Evolutionary conservation across 1,140 invertebrate species (phyloP), one percentile per base, ranked within the genome.

Genomic region (Cecropterus lyciades): DNA sequence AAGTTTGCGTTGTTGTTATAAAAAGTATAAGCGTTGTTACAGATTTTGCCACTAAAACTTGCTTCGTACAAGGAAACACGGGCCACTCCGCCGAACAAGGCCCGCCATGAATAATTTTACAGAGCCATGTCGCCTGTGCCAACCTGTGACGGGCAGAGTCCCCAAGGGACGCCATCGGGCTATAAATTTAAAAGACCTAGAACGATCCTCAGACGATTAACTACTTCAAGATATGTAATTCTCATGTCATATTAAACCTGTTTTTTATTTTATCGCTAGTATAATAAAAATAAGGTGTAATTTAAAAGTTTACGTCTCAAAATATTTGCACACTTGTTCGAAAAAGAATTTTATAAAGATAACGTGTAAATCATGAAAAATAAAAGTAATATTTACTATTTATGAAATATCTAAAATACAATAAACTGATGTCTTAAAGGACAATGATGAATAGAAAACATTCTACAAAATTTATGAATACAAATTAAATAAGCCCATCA

Each of bases 31-130:
- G 10, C 10, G 11, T 37, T 11, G 33, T 37, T 37, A 8, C 27
- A 37, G 33, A 37, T 0, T 37, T 43, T 45, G 20, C 24, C 42
- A 37, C 42, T 64, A 69, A 69, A 69, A 57, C 67, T 55, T 48
- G 45, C 30, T 65, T 49, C 68, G 76, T 80, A 79, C 78, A 66
- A 70, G 59, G 52, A 66, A 55, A 69, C 66, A 71, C 66, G 70
- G 57, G 68, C 72, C 73, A 73, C 20, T 80, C 72, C 57, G 15
- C 45, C 53, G 56, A 79, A 60, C 53, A 81, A 72, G 77, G 72
- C 68, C 13, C 63, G 56, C 69, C 67, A 83, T 85, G 83, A 85
- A 85, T 85, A 83, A 85, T 85, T 84, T 82, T 56, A 71, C 65
- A 62, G 49, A 57, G 70, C 65, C 74, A 63, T 71, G 70, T 67